Evolutionary conservation across 2,113 vertebrate genomes (phyloP).

Genomic region (Indicator indicator): DNA sequence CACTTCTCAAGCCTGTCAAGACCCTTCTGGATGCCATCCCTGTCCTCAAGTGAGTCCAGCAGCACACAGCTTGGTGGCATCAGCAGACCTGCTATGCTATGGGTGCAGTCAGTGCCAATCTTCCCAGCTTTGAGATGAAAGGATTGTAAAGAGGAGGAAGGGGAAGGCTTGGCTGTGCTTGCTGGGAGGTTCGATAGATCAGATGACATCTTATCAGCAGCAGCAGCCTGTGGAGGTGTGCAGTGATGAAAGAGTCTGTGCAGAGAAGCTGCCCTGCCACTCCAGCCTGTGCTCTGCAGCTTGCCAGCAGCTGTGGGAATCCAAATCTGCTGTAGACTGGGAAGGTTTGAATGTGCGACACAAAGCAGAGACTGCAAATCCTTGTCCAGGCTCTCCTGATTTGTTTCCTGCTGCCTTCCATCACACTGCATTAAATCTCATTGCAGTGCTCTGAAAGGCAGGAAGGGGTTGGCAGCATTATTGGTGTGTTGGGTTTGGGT

Average conservation of each 20-base stretch:
- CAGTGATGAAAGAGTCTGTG: not conserved
- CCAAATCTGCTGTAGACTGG: not conserved
- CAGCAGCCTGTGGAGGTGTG: not conserved
- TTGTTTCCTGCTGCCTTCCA: not conserved
- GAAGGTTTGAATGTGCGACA: not conserved
- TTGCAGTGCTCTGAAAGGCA: not conserved
- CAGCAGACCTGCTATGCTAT: too few species aligned
- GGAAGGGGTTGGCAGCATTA: not conserved
- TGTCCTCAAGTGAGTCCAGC: too few species aligned
- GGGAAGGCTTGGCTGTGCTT: not conserved
- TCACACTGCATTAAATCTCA: conserved; percentile 1
- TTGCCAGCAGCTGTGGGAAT: not conserved
- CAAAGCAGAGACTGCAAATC: not conserved
- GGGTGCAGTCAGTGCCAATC: not conserved
- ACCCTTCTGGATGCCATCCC: too few species aligned
- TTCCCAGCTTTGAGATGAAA: not conserved
- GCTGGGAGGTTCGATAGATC: not conserved
- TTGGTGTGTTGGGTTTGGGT: not conserved
- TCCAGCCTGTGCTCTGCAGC: not conserved
- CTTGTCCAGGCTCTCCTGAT: not conserved
- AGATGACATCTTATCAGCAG: not conserved
- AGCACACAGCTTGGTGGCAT: too few species aligned
- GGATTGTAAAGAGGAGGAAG: not conserved
- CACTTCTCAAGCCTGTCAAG: too few species aligned
- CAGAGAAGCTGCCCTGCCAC: not conserved